These are phyloP conservation scores for Wasmannia auropunctata DNA, from an alignment of 1,140 invertebrate species.

Conservation along the genomic window DNA sequence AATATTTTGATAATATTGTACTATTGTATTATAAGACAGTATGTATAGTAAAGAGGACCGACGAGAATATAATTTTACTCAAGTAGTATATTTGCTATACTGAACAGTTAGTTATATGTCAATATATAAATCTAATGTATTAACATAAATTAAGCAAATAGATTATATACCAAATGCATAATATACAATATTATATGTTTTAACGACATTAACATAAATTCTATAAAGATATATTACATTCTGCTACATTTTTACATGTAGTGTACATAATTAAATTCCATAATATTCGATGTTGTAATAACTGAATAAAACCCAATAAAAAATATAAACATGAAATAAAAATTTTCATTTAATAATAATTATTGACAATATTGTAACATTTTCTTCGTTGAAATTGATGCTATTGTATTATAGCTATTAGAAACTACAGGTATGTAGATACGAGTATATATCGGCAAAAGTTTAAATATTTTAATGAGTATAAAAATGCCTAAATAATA, in stretches of 20 bases:
- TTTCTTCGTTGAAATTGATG: background rate
- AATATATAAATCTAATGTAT: background rate
- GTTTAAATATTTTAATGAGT: background rate
- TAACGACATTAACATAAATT: background rate
- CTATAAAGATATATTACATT: background rate
- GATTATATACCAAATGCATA: background rate
- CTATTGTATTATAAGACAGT: background rate
- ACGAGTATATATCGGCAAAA: background rate
- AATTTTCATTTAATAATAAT: background rate
- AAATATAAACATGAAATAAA: background rate
- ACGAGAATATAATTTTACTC: background rate
- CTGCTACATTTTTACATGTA: background rate
- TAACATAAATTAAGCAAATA: background rate
- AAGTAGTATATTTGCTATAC: background rate
- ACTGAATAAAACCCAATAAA: background rate
- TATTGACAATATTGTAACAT: background rate
- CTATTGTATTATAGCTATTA: background rate
- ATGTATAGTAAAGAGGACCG: background rate
- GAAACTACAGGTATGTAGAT: background rate
- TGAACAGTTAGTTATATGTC: background rate
- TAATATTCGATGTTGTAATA: background rate
- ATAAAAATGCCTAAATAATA: constrained; percentile 10
- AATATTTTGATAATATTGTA: background rate
- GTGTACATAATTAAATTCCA: background rate
- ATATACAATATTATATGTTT: background rate